Conservation (phyloP, 2,113 vertebrate genomes). For the Bufo gargarizans region DNA sequence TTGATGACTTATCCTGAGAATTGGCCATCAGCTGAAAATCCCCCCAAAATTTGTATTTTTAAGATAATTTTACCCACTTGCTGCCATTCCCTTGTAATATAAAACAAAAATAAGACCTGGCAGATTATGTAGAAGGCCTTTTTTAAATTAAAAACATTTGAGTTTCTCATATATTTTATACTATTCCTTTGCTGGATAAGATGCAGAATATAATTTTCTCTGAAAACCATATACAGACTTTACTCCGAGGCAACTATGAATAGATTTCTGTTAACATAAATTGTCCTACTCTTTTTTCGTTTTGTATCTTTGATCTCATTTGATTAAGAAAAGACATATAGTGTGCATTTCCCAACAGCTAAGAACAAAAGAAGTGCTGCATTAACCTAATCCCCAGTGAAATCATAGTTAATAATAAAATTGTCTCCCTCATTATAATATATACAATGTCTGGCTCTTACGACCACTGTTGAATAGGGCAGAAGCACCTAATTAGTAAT, state of each 20-base stretch:
- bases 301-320: constrained; percentile 50
- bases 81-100: no score
- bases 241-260: constrained; percentile 45
- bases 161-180: constrained; percentile 13
- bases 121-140: background rate
- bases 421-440: constrained; percentile 59
- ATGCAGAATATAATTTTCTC: background rate
- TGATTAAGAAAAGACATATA: constrained; percentile 45
- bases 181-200: background rate
- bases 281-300: background rate
- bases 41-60: no score
- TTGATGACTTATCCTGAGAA: background rate
- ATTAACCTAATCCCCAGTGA: constrained; percentile 55
- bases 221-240: constrained; percentile 36
- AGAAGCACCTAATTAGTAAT: constrained; percentile 66
- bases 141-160: background rate
- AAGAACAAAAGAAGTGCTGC: constrained; percentile 57
- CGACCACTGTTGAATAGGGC: constrained; percentile 57
- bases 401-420: constrained; percentile 53
- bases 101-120: background rate
- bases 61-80: no score
- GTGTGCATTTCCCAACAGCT: constrained; percentile 53
- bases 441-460: constrained; percentile 53
- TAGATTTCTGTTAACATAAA: constrained; percentile 54
- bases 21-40: background rate